Conservation (phyloP, 2,113 vertebrate genomes). For the Junco hyemalis region DNA sequence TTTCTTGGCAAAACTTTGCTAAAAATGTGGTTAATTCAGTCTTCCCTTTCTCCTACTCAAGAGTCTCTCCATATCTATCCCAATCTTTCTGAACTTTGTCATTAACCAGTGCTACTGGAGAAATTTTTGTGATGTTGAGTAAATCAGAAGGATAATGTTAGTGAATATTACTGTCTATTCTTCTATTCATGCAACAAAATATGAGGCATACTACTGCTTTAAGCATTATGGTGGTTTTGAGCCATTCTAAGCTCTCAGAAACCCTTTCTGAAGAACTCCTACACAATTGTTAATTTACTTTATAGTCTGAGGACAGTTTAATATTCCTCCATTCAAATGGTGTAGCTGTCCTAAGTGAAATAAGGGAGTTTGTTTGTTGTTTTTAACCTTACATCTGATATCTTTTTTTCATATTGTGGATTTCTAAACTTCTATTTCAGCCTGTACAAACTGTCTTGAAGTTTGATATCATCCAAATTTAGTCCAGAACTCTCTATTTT, state of each 20-base stretch:
- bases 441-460: rapidly evolving
- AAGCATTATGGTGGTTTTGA: not conserved
- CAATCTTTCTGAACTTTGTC: not conserved
- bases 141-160: not conserved
- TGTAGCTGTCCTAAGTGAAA: not conserved
- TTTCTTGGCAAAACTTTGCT: not conserved
- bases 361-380: not conserved
- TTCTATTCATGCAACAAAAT: not conserved
- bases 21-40: not conserved
- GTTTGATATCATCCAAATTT: not conserved
- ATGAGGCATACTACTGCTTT: not conserved
- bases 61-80: not conserved
- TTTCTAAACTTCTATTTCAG: not conserved
- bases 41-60: not conserved
- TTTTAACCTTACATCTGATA: not conserved
- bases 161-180: not conserved
- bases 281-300: not conserved
- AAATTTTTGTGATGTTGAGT: not conserved
- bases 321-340: not conserved
- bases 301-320: not conserved
- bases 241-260: not conserved
- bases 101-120: not conserved
- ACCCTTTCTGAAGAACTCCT: not conserved
- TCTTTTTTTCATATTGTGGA: not conserved
- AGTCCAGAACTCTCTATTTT: not conserved